A percentile compares a stretch with the other conserved stretches of the same genome.
phyloP scores from a whole-genome alignment of 2,113 vertebrate genomes.

The Phaethon lepturus region DNA sequence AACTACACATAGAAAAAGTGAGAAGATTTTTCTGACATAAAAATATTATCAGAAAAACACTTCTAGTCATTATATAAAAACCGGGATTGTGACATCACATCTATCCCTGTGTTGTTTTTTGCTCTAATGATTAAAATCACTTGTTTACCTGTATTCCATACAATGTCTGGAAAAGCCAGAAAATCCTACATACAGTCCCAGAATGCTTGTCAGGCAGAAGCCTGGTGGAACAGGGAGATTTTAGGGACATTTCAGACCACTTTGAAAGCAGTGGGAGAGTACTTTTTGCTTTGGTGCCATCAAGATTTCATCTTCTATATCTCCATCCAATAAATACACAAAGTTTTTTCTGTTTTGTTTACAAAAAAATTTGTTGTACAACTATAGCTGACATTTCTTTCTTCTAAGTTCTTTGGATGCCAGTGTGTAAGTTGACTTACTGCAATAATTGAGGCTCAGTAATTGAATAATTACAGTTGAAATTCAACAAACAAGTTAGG shows the following conservation, averaged over 20 bases:
- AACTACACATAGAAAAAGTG: background rate
- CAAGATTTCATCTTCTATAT: background rate
- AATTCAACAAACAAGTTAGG: background rate
- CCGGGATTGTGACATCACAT: background rate
- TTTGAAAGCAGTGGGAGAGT: background rate
- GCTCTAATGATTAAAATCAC: background rate
- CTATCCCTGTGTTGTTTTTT: background rate
- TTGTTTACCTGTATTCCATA: background rate
- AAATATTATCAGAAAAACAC: background rate
- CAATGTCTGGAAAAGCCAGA: background rate
- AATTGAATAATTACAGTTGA: background rate
- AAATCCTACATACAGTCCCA: background rate
- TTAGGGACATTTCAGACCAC: background rate
- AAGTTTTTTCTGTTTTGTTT: background rate
- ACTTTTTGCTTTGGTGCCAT: background rate
- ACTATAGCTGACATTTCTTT: background rate
- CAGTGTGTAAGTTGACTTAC: background rate
- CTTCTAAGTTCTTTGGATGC: background rate
- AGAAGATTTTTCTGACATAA: background rate
- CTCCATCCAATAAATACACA: background rate
- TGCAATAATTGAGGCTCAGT: background rate
- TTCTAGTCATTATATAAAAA: background rate
- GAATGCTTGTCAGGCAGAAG: background rate
- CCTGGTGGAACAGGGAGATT: background rate
- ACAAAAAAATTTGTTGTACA: background rate